Evolutionary conservation across 2,888 invertebrate genomes (phyloP).

Genomic region (Hyposoter didymator): DNA sequence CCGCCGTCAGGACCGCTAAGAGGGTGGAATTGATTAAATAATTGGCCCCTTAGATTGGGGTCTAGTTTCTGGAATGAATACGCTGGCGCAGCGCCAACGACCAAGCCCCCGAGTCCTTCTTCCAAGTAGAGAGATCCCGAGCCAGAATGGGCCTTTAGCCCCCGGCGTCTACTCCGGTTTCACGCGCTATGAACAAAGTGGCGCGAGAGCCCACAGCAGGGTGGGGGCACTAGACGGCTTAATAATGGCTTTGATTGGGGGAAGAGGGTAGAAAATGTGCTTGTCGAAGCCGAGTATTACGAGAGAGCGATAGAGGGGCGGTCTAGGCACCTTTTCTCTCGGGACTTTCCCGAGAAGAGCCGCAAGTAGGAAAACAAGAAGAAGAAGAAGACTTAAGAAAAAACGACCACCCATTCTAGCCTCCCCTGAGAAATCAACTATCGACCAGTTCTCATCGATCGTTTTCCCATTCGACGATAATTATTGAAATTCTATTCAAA

Average conservation of each 20-base stretch:
- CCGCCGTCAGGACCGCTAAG: constrained; percentile 78
- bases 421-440: constrained; percentile 51
- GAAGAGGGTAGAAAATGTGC: constrained; percentile 74
- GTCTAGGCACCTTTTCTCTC: constrained; percentile 63
- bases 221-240: constrained; percentile 78
- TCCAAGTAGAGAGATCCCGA: constrained; percentile 43
- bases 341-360: constrained; percentile 41
- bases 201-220: constrained; percentile 67
- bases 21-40: constrained; percentile 84
- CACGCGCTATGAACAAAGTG: constrained; percentile 75
- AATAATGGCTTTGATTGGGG: constrained; percentile 82
- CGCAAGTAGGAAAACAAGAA: background rate
- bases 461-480: constrained; percentile 13
- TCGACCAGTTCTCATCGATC: constrained; percentile 44
- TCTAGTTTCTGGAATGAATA: constrained; percentile 84
- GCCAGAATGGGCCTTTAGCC: constrained; percentile 63
- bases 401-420: constrained; percentile 11
- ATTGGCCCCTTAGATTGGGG: constrained; percentile 83
- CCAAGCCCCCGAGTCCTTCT: constrained; percentile 63
- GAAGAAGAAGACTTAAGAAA: constrained; percentile 14
- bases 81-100: constrained; percentile 80
- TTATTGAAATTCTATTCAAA: constrained; percentile 35
- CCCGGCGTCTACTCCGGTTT: constrained; percentile 64
- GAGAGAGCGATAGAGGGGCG: constrained; percentile 33
- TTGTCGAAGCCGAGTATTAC: constrained; percentile 73